These are phyloP conservation scores for Argopecten irradians DNA, from an alignment of 1,140 invertebrate species.

Conservation along the genomic window DNA sequence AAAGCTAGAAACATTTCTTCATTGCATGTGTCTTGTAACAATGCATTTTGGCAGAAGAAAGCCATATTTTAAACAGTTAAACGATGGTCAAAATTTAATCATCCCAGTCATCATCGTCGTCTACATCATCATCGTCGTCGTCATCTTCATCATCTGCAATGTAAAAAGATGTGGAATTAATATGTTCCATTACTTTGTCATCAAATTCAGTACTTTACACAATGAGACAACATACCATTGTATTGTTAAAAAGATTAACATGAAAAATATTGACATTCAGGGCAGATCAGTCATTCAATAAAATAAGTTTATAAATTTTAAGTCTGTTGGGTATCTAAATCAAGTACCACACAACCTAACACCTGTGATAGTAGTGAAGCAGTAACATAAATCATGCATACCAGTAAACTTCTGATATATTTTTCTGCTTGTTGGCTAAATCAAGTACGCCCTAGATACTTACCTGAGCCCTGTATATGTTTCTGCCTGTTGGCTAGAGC, in stretches of 20 bases:
- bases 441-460: conserved; percentile 66
- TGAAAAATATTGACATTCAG: too few species aligned
- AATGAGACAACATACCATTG: too few species aligned
- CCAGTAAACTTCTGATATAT: too few species aligned
- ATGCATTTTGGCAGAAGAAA: neutral
- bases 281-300: too few species aligned
- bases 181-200: neutral
- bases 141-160: neutral
- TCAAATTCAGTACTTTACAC: too few species aligned
- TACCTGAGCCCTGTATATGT: conserved; percentile 74
- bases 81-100: neutral
- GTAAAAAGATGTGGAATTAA: neutral
- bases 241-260: too few species aligned
- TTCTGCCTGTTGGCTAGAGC: conserved; percentile 81
- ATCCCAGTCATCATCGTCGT: conserved; percentile 5
- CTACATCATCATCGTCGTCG: neutral
- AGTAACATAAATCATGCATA: too few species aligned
- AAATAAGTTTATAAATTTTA: neutral
- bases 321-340: neutral
- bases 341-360: too few species aligned
- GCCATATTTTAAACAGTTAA: neutral
- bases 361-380: too few species aligned
- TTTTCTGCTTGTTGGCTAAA: too few species aligned
- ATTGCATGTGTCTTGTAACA: neutral
- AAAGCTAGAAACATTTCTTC: neutral